phyloP scores from a whole-genome alignment of 1,140 invertebrate species.

The Drosophila bocqueti region DNA sequence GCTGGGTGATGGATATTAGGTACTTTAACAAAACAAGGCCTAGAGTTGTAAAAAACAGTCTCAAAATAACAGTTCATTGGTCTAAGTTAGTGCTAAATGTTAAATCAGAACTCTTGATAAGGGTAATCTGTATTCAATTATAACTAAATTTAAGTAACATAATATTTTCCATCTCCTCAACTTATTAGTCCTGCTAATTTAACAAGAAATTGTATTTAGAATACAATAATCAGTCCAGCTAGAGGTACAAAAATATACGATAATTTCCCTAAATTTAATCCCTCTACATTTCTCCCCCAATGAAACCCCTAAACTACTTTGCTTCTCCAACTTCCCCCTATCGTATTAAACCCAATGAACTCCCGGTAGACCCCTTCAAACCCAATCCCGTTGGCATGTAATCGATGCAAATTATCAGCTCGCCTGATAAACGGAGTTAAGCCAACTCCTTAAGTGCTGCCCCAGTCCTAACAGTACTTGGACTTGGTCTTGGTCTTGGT shows the following conservation, averaged over 20 bases:
- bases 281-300: background rate
- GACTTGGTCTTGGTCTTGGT: background rate
- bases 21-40: background rate
- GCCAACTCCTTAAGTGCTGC: constrained; percentile 49
- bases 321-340: background rate
- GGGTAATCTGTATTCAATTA: background rate
- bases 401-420: constrained; percentile 74
- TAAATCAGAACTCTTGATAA: background rate
- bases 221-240: background rate
- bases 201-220: background rate
- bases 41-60: background rate
- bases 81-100: background rate
- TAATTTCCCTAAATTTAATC: background rate
- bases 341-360: background rate
- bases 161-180: no score
- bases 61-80: background rate
- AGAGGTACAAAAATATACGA: background rate
- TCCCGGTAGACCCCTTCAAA: constrained; percentile 4
- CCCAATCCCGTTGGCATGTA: constrained; percentile 51
- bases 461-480: constrained; percentile 51
- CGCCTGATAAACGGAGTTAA: constrained; percentile 67
- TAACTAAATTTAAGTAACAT: no score
- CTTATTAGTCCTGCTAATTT: no score
- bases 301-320: background rate
- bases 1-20: background rate